Conservation (phyloP, 2,888 invertebrate species). For the Morpho deidamia region DNA sequence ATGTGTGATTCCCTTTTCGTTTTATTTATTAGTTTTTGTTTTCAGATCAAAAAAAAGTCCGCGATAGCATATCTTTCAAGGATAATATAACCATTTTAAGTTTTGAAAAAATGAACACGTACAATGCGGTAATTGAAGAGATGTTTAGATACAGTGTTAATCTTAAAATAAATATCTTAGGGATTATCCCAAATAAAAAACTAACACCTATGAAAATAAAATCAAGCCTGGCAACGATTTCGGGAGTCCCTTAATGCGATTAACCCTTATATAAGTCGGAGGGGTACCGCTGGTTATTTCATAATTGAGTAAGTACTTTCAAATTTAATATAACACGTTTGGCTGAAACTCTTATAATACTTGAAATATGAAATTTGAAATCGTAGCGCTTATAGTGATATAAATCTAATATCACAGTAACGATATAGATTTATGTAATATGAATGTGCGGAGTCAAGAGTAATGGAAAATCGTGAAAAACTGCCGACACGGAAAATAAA, state of each 20-base stretch:
- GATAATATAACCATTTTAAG: background rate
- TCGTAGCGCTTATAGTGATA: background rate
- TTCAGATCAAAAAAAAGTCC: background rate
- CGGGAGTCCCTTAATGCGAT: too few species aligned
- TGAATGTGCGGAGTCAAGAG: background rate
- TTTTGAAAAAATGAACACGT: background rate
- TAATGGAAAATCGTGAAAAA: constrained; percentile 8
- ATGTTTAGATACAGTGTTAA: background rate
- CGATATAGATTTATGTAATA: background rate
- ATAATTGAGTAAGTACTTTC: too few species aligned
- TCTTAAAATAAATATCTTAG: background rate
- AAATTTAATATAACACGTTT: too few species aligned
- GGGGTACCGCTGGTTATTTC: too few species aligned
- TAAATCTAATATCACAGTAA: background rate
- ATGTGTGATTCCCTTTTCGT: too few species aligned
- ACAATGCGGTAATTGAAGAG: background rate
- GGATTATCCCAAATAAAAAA: too few species aligned
- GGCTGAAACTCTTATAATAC: too few species aligned
- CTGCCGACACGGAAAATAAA: constrained; percentile 7
- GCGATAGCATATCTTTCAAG: background rate
- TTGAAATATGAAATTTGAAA: background rate
- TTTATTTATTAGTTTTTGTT: too few species aligned
- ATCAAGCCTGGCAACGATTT: too few species aligned
- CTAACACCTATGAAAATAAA: too few species aligned
- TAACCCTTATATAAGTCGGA: too few species aligned